Evolutionary conservation across 2,888 invertebrate genomes (phyloP).

Genomic region (Bembecia ichneumoniformis): DNA sequence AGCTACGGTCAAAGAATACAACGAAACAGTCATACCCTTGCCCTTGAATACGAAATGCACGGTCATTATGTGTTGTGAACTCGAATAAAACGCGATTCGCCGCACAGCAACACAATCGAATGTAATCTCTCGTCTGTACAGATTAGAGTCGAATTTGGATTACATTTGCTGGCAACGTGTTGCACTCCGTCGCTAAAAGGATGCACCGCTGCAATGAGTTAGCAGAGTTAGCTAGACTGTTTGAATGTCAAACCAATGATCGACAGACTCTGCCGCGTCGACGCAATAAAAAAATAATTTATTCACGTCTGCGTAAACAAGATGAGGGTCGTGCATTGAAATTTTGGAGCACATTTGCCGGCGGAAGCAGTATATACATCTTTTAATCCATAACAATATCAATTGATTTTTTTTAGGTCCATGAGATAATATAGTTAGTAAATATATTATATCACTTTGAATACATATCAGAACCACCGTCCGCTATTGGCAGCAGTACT

Average conservation of each 20-base stretch:
- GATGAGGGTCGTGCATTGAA: conserved; percentile 41
- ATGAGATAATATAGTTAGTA: no score
- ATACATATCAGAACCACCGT: no score
- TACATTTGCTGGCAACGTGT: conserved; percentile 8
- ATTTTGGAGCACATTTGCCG: conserved; percentile 23
- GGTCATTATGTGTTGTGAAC: conserved; percentile 28
- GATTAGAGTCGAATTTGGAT: conserved; percentile 23
- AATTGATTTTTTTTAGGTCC: not conserved
- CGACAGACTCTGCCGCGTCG: conserved; percentile 52
- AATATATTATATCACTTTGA: no score
- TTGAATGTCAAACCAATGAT: conserved; percentile 73
- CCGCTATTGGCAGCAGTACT: no score
- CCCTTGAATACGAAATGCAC: conserved; percentile 63
- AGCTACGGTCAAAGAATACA: conserved; percentile 45
- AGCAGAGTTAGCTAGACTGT: conserved; percentile 64
- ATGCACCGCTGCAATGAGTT: conserved; percentile 53
- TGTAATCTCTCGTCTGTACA: conserved; percentile 12
- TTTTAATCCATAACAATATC: not conserved
- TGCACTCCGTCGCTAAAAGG: conserved; percentile 21
- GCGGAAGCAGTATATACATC: conserved; percentile 13
- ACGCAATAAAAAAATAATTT: conserved; percentile 69
- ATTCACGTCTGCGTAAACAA: conserved; percentile 64
- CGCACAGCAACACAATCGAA: not conserved
- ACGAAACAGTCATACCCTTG: conserved; percentile 51
- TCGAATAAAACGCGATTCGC: conserved; percentile 1